phyloP scores from a whole-genome alignment of 1,140 invertebrate species.

The Lordiphosa mommai region DNA sequence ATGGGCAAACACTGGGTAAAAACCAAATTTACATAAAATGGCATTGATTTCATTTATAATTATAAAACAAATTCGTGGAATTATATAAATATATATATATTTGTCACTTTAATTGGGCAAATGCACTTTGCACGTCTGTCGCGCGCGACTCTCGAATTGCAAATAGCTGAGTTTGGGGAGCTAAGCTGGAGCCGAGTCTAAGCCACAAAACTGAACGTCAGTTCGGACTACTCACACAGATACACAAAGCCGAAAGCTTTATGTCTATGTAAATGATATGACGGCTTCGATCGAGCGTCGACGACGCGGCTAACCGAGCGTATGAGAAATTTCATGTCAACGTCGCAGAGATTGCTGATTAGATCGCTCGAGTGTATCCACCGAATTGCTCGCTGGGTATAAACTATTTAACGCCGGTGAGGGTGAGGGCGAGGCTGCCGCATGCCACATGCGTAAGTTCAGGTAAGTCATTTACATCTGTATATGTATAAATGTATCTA shows the following conservation, averaged over 20 bases:
- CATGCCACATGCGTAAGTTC: constrained; percentile 7
- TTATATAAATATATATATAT: not conserved
- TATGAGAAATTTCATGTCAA: constrained; percentile 50
- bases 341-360: constrained; percentile 58
- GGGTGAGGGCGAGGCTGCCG: constrained; percentile 3
- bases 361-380: constrained; percentile 57
- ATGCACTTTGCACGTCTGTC: constrained; percentile 62
- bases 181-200: constrained; percentile 14
- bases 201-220: constrained; percentile 3
- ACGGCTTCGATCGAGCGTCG: constrained; percentile 48
- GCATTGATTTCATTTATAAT: constrained; percentile 23
- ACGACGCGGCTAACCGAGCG: constrained; percentile 48
- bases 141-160: constrained; percentile 55
- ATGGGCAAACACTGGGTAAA: constrained; percentile 25
- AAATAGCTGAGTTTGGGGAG: constrained; percentile 51
- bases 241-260: constrained; percentile 4
- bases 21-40: too few species aligned
- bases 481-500: constrained; percentile 18
- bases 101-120: constrained; percentile 38
- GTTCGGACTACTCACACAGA: constrained; percentile 4
- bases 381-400: constrained; percentile 52
- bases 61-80: constrained; percentile 14
- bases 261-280: constrained; percentile 42
- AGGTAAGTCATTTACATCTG: too few species aligned
- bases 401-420: constrained; percentile 60